phyloP scores from a whole-genome alignment of 1,140 invertebrate genomes.

The Euwallacea fornicatus region DNA sequence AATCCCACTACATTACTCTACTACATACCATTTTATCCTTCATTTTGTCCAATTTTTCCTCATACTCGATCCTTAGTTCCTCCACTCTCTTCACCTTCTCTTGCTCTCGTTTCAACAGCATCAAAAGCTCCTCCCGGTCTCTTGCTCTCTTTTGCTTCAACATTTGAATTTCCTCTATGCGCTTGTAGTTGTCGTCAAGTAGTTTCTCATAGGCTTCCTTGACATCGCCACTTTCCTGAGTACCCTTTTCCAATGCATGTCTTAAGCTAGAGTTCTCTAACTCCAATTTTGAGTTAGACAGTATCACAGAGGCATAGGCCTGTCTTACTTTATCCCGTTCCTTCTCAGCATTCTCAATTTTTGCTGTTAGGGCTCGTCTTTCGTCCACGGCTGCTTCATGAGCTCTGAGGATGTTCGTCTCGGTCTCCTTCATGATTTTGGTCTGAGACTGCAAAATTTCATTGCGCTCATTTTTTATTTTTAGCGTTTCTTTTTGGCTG shows the following conservation, averaged over 20 bases:
- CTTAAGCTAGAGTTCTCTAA: slow-evolving; percentile 45
- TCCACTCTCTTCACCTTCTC: slow-evolving; percentile 44
- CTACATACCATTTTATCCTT: slow-evolving; percentile 68
- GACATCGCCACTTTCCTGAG: slow-evolving; percentile 31
- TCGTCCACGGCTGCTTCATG: slow-evolving; percentile 41
- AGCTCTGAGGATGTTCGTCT: slow-evolving; percentile 37
- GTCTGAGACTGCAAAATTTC: slow-evolving; percentile 40
- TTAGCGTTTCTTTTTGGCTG: slow-evolving; percentile 33
- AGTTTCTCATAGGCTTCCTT: slow-evolving; percentile 52
- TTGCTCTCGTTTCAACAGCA: slow-evolving; percentile 45
- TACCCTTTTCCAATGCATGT: slow-evolving; percentile 45
- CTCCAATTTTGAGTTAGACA: slow-evolving; percentile 47
- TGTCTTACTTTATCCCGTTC: slow-evolving; percentile 44
- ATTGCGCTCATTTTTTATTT: slow-evolving; percentile 40
- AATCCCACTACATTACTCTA: not conserved
- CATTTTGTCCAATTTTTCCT: slow-evolving; percentile 68
- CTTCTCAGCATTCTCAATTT: slow-evolving; percentile 38
- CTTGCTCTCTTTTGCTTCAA: slow-evolving; percentile 48
- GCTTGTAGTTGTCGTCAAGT: slow-evolving; percentile 50
- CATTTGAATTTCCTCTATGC: slow-evolving; percentile 49
- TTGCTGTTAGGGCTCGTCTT: slow-evolving; percentile 38
- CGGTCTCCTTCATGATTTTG: slow-evolving; percentile 43
- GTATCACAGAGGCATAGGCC: slow-evolving; percentile 45
- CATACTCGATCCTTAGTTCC: slow-evolving; percentile 63
- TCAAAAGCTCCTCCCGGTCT: slow-evolving; percentile 49